Evolutionary conservation across 2,888 invertebrate genomes (phyloP).

Genomic region (Eueremaeus valkanovi): DNA sequence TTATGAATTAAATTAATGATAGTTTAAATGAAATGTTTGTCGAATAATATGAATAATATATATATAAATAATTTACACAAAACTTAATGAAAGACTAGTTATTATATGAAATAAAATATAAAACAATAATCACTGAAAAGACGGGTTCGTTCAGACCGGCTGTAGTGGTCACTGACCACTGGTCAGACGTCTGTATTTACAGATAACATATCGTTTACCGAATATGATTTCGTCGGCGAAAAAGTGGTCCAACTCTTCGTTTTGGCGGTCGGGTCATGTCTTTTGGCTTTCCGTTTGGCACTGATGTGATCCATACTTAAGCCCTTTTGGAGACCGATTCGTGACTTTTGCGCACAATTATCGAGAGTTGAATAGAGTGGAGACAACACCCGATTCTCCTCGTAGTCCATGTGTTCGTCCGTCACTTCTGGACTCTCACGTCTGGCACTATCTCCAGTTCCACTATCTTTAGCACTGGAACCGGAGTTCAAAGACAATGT

Average conservation of each 20-base stretch:
- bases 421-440: constrained; percentile 42
- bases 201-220: constrained; percentile 9
- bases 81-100: neutral
- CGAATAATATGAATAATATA: neutral
- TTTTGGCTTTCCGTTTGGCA: constrained; percentile 16
- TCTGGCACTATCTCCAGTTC: constrained; percentile 45
- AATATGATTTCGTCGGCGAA: neutral
- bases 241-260: neutral
- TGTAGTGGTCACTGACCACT: neutral
- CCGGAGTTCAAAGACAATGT: neutral
- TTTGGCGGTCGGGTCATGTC: neutral
- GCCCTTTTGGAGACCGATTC: neutral
- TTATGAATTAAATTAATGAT: no score
- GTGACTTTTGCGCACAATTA: neutral
- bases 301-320: constrained; percentile 31
- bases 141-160: neutral
- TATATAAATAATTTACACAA: neutral
- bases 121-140: neutral
- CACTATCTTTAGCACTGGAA: constrained; percentile 43
- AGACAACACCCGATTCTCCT: neutral
- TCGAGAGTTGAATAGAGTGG: neutral
- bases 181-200: neutral
- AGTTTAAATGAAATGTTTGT: no score
- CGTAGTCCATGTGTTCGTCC: neutral
- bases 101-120: no score